phyloP scores from a whole-genome alignment of 2,797 vertebrate genomes.

The Pseudocheirus occidentalis region DNA sequence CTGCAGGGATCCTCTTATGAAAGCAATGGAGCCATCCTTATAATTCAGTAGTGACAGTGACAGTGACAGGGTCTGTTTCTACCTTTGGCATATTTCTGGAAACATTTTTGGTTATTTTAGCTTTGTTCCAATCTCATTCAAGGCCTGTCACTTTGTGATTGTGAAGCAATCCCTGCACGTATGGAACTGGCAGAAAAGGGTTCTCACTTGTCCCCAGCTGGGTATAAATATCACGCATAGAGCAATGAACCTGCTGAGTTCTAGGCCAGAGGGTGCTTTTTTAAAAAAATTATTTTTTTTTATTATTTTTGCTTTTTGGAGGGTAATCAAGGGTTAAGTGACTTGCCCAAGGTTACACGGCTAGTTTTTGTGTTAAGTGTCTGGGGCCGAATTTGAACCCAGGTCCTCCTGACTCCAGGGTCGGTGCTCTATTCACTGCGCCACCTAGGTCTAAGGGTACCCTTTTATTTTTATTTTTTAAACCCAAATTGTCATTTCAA shows the following conservation, averaged over 20 bases:
- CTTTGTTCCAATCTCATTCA: background rate
- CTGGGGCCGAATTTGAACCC: too few species aligned
- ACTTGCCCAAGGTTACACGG: too few species aligned
- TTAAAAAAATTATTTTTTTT: too few species aligned
- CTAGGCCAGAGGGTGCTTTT: background rate
- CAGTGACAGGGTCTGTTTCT: background rate
- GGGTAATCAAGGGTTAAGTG: too few species aligned
- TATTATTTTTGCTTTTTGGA: too few species aligned
- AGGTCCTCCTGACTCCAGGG: too few species aligned
- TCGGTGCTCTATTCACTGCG: too few species aligned
- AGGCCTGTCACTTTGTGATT: background rate
- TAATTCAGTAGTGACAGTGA: background rate
- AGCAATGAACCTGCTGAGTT: background rate
- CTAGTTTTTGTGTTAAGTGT: too few species aligned
- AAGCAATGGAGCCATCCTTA: background rate
- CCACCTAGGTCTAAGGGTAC: too few species aligned
- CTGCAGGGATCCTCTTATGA: background rate
- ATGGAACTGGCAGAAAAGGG: background rate
- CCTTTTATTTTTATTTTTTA: background rate
- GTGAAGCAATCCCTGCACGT: background rate
- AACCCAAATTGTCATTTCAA: background rate
- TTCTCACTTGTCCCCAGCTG: background rate
- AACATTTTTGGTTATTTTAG: background rate
- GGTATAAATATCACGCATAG: background rate
- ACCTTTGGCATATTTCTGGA: background rate